Percentiles rank a stretch among this genome's conserved stretches.
Conservation (phyloP, 2,113 vertebrate species). For the Holacanthus passer region DNA sequence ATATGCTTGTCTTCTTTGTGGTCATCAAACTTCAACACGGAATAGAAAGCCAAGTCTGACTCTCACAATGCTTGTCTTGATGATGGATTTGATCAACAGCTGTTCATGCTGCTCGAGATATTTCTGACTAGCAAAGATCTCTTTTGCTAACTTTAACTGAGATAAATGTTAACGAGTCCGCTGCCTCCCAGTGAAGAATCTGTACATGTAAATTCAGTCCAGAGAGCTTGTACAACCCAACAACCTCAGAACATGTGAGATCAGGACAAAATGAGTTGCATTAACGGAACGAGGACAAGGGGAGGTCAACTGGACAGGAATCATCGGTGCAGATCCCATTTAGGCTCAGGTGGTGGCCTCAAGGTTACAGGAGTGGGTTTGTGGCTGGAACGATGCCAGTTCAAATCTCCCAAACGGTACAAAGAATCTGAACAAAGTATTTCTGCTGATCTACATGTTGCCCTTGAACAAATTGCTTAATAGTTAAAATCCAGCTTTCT, state of each 20-base stretch:
- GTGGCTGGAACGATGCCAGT: constrained; percentile 1
- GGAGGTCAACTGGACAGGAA: constrained; percentile 64
- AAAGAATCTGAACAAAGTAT: not conserved
- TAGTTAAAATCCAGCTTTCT: no score
- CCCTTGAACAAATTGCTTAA: not conserved
- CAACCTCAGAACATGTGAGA: constrained; percentile 19
- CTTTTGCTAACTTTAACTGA: not conserved
- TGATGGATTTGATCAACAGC: no score
- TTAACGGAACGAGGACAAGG: constrained; percentile 48
- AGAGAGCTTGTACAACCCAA: constrained; percentile 55
- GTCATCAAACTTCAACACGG: no score
- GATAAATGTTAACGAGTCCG: not conserved
- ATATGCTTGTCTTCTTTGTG: no score
- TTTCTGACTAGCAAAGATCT: no score
- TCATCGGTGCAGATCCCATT: constrained; percentile 40
- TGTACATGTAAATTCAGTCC: constrained; percentile 4
- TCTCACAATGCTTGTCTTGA: no score
- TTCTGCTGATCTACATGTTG: not conserved
- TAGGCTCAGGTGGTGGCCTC: constrained; percentile 13
- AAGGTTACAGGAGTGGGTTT: constrained; percentile 5
- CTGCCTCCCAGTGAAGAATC: not conserved
- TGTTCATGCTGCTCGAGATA: no score
- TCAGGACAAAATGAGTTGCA: constrained; percentile 36
- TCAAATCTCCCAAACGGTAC: not conserved
- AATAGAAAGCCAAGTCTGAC: no score